Percentiles rank a stretch among this genome's conserved stretches.
These are phyloP conservation scores for Cerceris ruficornis DNA, from an alignment of 2,888 invertebrate genomes.

Conservation along the genomic window DNA sequence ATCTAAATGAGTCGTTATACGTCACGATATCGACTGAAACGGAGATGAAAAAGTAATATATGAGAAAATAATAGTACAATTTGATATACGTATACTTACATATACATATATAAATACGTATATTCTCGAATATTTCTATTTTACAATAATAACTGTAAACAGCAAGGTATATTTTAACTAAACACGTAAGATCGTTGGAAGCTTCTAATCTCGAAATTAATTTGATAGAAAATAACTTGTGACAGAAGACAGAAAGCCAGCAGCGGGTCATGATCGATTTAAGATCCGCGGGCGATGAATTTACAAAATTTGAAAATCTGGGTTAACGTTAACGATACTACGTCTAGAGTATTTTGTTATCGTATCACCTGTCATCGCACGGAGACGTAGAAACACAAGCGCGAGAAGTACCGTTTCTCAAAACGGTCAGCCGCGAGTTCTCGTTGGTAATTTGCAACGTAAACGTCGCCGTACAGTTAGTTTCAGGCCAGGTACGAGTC, in stretches of 20 bases:
- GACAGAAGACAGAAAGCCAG: too few relatives aligned
- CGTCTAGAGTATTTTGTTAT: background rate
- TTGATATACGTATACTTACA: too few relatives aligned
- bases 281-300: background rate
- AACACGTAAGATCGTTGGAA: too few relatives aligned
- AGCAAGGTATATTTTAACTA: too few relatives aligned
- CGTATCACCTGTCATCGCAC: constrained; percentile 29
- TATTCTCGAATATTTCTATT: too few relatives aligned
- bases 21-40: too few relatives aligned
- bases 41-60: too few relatives aligned
- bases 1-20: background rate
- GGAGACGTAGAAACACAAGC: constrained; percentile 48
- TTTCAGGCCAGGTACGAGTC: constrained; percentile 47
- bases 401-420: constrained; percentile 77
- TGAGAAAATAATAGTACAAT: too few relatives aligned
- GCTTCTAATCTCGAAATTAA: too few relatives aligned
- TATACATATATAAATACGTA: too few relatives aligned
- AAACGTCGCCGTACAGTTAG: constrained; percentile 74
- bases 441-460: constrained; percentile 75
- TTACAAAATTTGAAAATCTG: background rate
- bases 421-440: constrained; percentile 73
- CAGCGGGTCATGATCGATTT: background rate
- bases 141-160: too few relatives aligned
- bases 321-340: background rate
- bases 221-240: too few relatives aligned